Conservation (phyloP, 2,113 vertebrate genomes). For the Prietella phreatophila region DNA sequence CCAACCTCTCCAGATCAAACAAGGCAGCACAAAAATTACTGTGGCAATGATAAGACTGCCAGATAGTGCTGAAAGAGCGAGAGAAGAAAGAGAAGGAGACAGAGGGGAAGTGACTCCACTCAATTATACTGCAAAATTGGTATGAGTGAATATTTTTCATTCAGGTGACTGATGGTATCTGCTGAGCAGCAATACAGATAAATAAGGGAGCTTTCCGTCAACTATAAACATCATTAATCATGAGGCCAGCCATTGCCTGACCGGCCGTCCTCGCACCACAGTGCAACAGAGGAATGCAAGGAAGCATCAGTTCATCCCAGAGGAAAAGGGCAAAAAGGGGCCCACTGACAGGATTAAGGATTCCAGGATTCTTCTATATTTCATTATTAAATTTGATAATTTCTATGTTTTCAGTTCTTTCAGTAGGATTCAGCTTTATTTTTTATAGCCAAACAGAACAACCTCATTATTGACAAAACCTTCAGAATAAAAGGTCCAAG, state of each 20-base stretch:
- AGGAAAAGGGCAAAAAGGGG: constrained; percentile 3
- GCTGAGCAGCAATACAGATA: constrained; percentile 99
- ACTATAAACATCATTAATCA: constrained; percentile 99
- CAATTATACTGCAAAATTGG: constrained; percentile 99
- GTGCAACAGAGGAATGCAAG: constrained; percentile 28
- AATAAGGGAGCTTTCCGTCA: constrained; percentile 99
- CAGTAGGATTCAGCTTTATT: neutral
- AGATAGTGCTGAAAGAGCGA: constrained; percentile 87
- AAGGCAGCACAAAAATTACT: constrained; percentile 98
- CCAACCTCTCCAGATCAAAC: constrained; percentile 99
- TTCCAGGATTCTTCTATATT: neutral
- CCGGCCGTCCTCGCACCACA: constrained; percentile 78
- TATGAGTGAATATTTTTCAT: constrained; percentile 99
- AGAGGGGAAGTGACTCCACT: constrained; percentile 99
- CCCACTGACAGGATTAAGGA: neutral
- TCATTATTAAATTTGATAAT: neutral
- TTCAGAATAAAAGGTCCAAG: neutral
- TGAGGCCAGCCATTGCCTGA: constrained; percentile 83
- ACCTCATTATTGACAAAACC: neutral
- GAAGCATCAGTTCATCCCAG: neutral
- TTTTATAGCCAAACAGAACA: neutral
- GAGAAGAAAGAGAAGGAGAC: constrained; percentile 63
- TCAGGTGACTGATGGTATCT: constrained; percentile 99
- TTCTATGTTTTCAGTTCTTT: neutral
- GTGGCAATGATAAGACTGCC: constrained; percentile 96